phyloP scores from a whole-genome alignment of 2,888 invertebrate genomes.

The Molorchus minor region DNA sequence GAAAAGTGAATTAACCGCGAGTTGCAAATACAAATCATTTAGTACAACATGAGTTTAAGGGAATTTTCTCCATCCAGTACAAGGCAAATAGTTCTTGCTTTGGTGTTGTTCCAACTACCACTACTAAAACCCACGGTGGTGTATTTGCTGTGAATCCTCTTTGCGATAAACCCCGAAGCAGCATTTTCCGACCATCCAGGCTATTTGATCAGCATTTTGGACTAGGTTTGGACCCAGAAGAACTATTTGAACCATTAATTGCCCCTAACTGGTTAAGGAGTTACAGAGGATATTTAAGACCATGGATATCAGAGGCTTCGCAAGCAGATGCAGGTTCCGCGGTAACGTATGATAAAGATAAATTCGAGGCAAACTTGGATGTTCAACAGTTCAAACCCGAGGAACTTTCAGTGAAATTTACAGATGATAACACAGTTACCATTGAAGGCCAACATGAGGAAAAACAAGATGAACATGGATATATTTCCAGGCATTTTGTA shows the following conservation, averaged over 20 bases:
- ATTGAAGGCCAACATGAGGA: slow-evolving; percentile 84
- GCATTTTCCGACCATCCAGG: slow-evolving; percentile 39
- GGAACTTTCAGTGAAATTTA: slow-evolving; percentile 77
- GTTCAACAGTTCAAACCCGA: slow-evolving; percentile 80
- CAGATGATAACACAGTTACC: slow-evolving; percentile 72
- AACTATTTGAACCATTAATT: slow-evolving; percentile 55
- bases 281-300: slow-evolving; percentile 34
- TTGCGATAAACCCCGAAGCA: background rate
- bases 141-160: background rate
- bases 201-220: slow-evolving; percentile 61
- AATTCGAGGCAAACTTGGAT: slow-evolving; percentile 76
- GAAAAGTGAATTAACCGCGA: background rate
- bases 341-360: slow-evolving; percentile 69
- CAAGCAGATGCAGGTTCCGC: slow-evolving; percentile 67
- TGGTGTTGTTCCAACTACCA: slow-evolving; percentile 6
- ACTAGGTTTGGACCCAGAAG: slow-evolving; percentile 60
- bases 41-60: background rate
- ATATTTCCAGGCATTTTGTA: slow-evolving; percentile 78
- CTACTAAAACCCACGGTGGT: slow-evolving; percentile 1
- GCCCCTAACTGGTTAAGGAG: slow-evolving; percentile 35
- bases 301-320: slow-evolving; percentile 66
- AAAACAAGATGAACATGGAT: slow-evolving; percentile 77
- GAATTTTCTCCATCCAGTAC: background rate
- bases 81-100: background rate
- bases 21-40: background rate